phyloP scores from a whole-genome alignment of 2,888 invertebrate genomes.

The Oeneis ivallda region DNA sequence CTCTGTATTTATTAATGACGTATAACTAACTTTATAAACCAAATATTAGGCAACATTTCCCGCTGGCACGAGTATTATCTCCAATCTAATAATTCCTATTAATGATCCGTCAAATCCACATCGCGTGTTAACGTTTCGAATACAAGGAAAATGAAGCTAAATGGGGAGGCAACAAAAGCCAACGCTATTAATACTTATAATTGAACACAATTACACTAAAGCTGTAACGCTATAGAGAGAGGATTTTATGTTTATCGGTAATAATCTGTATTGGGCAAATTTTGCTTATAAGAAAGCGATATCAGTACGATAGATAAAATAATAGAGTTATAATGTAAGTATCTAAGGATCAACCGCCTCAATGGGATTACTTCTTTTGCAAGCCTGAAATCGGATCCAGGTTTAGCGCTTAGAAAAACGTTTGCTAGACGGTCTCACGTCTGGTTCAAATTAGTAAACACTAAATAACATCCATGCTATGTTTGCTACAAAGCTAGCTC shows the following conservation, averaged over 20 bases:
- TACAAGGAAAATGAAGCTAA: slow-evolving; percentile 30
- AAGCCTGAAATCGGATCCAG: no score
- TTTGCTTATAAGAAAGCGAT: neutral
- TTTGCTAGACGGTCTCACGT: no score
- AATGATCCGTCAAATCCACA: slow-evolving; percentile 27
- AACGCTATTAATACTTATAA: slow-evolving; percentile 30
- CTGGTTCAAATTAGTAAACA: no score
- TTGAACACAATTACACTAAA: slow-evolving; percentile 36
- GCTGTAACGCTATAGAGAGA: slow-evolving; percentile 36
- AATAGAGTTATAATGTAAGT: neutral
- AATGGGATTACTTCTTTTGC: neutral
- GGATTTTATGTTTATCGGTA: slow-evolving; percentile 32
- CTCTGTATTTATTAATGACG: neutral
- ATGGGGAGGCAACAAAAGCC: slow-evolving; percentile 36
- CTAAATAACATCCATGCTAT: no score
- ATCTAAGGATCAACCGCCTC: neutral
- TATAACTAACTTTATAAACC: neutral
- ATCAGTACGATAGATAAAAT: neutral
- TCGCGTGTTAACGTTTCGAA: slow-evolving; percentile 33
- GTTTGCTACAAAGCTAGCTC: no score
- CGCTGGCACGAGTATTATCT: slow-evolving; percentile 3
- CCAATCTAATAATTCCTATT: slow-evolving; percentile 23
- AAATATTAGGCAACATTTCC: slow-evolving; percentile 1
- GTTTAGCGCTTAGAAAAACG: no score
- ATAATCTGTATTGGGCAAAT: slow-evolving; percentile 23